A percentile compares a stretch with the other conserved stretches of the same genome.
Conservation (phyloP, 2,797 vertebrate genomes). For the Pagetopsis macropterus region DNA sequence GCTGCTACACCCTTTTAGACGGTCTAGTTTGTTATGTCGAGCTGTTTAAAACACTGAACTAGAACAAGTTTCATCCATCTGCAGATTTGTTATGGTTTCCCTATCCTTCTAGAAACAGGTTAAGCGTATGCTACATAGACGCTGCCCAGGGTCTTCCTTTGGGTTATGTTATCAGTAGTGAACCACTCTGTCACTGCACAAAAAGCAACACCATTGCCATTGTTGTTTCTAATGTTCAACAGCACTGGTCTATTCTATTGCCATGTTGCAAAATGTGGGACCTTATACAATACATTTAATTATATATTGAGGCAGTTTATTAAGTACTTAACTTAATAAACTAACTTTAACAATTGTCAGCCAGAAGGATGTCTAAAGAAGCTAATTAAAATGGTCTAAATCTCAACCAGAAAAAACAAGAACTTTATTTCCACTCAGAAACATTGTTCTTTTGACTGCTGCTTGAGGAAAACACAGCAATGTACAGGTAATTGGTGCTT, state of each 20-base stretch:
- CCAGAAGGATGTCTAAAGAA: background rate
- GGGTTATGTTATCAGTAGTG: slow-evolving; percentile 42
- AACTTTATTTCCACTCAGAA: slow-evolving; percentile 1
- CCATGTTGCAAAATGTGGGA: slow-evolving; percentile 3
- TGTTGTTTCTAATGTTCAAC: slow-evolving; percentile 38
- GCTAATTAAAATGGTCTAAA: background rate
- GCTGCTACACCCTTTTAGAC: background rate
- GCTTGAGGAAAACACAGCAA: background rate
- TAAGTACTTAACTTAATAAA: background rate
- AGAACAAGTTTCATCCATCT: slow-evolving; percentile 12
- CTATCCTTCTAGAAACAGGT: slow-evolving; percentile 31
- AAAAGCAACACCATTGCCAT: slow-evolving; percentile 2
- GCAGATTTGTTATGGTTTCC: slow-evolving; percentile 36
- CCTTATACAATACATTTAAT: slow-evolving; percentile 1
- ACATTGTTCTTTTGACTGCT: slow-evolving; percentile 16
- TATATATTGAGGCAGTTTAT: background rate
- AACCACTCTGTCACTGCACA: slow-evolving; percentile 20
- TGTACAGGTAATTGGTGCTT: slow-evolving; percentile 11
- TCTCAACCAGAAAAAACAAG: background rate
- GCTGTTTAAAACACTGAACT: slow-evolving; percentile 35
- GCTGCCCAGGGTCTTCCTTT: slow-evolving; percentile 45
- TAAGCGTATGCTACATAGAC: slow-evolving; percentile 35
- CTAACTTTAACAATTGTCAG: background rate
- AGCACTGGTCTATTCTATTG: background rate
- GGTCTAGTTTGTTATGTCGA: slow-evolving; percentile 6